phyloP scores from a whole-genome alignment of 2,797 vertebrate genomes.

The Intellagama lesueurii region DNA sequence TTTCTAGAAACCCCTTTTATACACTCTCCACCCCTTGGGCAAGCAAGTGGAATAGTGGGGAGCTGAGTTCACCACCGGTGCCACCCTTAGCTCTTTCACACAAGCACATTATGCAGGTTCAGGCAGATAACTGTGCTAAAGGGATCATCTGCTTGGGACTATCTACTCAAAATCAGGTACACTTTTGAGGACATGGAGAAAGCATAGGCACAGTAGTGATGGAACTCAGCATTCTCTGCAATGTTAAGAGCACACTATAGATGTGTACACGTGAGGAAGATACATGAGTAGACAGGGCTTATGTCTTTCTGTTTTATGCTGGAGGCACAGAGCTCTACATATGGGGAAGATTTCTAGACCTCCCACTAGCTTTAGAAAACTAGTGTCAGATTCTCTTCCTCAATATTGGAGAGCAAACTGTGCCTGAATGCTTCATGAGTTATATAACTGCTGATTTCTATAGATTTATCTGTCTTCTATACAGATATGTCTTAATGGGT shows the following conservation, averaged over 20 bases:
- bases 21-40: not conserved
- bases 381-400: not conserved
- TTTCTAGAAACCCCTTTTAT: not conserved
- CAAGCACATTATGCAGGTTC: not conserved
- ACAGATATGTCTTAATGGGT: constrained; percentile 21
- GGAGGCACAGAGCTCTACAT: not conserved
- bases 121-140: not conserved
- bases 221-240: not conserved
- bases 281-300: no score
- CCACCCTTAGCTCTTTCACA: no score
- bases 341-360: not conserved
- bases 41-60: not conserved
- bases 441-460: not conserved
- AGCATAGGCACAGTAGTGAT: not conserved
- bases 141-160: no score
- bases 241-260: not conserved
- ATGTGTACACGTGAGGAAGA: no score
- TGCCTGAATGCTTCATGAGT: not conserved
- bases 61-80: not conserved
- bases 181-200: not conserved
- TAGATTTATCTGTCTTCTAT: not conserved
- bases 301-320: not conserved
- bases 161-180: not conserved
- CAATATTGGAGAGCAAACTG: not conserved
- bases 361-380: not conserved